phyloP scores from a whole-genome alignment of 2,797 vertebrate genomes.

The Avahi laniger region DNA sequence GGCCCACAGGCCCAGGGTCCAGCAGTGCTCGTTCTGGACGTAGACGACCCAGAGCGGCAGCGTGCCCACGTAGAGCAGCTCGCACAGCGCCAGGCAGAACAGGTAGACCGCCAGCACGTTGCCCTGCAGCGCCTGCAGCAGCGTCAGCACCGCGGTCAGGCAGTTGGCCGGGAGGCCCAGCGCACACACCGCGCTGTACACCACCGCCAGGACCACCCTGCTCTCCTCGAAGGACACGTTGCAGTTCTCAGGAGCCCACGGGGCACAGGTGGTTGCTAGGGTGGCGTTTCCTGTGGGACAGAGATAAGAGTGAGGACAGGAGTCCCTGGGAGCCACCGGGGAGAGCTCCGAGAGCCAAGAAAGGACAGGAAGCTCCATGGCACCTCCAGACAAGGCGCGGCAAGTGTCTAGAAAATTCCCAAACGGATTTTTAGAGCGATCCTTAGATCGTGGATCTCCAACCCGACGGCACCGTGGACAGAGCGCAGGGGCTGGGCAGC shows the following conservation, averaged over 20 bases:
- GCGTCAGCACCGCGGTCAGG: constrained; percentile 86
- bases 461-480: accelerated
- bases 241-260: constrained; percentile 57
- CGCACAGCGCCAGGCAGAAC: constrained; percentile 90
- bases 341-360: accelerated
- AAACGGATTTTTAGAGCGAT: accelerated
- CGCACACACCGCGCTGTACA: constrained; percentile 87
- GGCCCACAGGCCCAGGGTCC: constrained; percentile 79
- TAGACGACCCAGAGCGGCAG: constrained; percentile 92
- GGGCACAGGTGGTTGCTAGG: background rate
- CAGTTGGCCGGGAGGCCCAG: constrained; percentile 91
- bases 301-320: background rate
- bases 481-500: accelerated
- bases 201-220: constrained; percentile 80
- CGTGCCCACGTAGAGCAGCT: constrained; percentile 91
- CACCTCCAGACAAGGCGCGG: accelerated
- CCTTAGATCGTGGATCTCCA: background rate
- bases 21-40: constrained; percentile 79
- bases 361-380: background rate
- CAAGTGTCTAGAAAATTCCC: background rate
- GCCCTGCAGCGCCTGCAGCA: constrained; percentile 85
- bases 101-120: constrained; percentile 91
- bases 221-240: constrained; percentile 74
- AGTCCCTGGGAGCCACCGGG: background rate
- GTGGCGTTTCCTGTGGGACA: constrained; percentile 73